Conservation (phyloP, 2,113 vertebrate species). For the Saccopteryx bilineata region DNA sequence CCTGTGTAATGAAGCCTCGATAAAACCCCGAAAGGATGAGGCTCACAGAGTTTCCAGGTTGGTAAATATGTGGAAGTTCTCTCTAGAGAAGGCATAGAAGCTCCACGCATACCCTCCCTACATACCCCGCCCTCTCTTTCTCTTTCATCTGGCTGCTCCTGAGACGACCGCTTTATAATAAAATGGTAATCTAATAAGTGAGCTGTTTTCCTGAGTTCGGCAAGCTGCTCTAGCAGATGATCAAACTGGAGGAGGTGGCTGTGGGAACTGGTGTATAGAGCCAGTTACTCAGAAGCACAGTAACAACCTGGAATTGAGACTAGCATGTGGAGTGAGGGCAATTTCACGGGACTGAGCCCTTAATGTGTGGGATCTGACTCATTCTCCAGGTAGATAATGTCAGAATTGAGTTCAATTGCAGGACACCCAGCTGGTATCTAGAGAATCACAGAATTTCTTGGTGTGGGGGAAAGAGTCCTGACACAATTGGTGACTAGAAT, state of each 20-base stretch:
- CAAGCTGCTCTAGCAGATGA: background rate
- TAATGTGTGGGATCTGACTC: background rate
- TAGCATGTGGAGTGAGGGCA: background rate
- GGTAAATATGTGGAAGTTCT: background rate
- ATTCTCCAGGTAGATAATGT: background rate
- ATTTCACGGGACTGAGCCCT: background rate
- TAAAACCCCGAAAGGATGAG: background rate
- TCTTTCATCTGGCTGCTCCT: background rate
- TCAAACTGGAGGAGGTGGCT: background rate
- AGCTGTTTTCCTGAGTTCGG: background rate
- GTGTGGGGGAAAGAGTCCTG: fast-evolving
- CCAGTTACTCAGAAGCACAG: background rate
- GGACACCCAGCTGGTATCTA: background rate
- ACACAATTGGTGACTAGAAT: background rate
- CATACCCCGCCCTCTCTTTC: background rate
- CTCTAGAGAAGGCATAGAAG: background rate
- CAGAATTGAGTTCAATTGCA: background rate
- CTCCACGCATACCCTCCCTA: background rate
- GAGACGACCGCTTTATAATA: background rate
- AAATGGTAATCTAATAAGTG: background rate
- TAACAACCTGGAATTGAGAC: background rate
- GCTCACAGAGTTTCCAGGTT: background rate
- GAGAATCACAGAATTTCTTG: background rate
- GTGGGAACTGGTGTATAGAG: background rate
- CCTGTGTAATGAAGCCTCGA: background rate